A percentile compares a stretch with the other conserved stretches of the same genome.
These are phyloP conservation scores for Dipus sagitta DNA, from an alignment of 2,797 vertebrate genomes.

Conservation along the genomic window DNA sequence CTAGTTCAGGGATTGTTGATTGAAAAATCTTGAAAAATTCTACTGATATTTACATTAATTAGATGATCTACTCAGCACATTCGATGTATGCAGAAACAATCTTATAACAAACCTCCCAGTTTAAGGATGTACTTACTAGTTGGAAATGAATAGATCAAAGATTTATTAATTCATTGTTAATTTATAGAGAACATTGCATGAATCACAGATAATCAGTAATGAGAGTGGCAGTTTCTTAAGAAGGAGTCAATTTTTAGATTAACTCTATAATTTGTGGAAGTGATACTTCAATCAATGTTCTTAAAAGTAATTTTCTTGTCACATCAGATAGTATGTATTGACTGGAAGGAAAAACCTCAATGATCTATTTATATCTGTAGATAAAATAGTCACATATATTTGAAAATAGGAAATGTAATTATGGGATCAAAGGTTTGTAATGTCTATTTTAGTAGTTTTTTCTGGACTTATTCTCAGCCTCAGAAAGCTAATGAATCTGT, in stretches of 20 bases:
- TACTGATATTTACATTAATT: constrained; percentile 15
- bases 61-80: constrained; percentile 11
- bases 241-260: constrained; percentile 5
- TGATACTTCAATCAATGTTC: constrained; percentile 29
- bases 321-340: background rate
- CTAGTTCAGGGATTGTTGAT: constrained; percentile 4
- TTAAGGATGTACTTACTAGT: constrained; percentile 27
- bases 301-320: constrained; percentile 22
- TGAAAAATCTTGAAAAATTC: constrained; percentile 42
- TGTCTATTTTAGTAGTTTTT: background rate
- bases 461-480: background rate
- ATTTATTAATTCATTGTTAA: background rate
- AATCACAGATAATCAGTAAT: constrained; percentile 2
- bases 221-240: background rate
- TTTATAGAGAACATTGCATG: background rate
- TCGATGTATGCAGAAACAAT: constrained; percentile 10
- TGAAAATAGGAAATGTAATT: constrained; percentile 29
- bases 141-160: constrained; percentile 53
- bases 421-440: background rate
- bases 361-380: background rate
- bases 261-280: constrained; percentile 40
- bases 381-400: constrained; percentile 6
- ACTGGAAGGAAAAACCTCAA: background rate
- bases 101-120: background rate
- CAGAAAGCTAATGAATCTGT: background rate